phyloP scores from a whole-genome alignment of 2,797 vertebrate species.

The Rhinella marina region DNA sequence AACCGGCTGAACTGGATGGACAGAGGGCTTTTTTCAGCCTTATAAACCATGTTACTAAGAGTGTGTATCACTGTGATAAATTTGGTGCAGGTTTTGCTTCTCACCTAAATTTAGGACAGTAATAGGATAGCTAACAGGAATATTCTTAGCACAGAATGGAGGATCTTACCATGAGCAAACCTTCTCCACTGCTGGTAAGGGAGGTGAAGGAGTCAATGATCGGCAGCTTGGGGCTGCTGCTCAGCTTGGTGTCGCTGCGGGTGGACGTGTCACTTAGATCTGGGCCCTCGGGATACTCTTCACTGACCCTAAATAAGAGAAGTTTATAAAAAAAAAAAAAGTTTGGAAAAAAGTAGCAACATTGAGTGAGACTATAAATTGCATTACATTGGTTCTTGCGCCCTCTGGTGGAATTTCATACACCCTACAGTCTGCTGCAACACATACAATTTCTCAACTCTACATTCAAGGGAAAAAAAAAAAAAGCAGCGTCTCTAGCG shows the following conservation, averaged over 20 bases:
- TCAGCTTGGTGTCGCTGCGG: conserved; percentile 70
- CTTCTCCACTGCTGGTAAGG: conserved; percentile 77
- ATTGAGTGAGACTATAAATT: not conserved
- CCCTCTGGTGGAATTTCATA: not conserved
- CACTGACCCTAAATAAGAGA: conserved; percentile 74
- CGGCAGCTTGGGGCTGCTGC: conserved; percentile 69
- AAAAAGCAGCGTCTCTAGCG: no score
- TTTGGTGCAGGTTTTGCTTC: no score
- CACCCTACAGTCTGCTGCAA: not conserved
- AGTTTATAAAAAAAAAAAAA: not conserved
- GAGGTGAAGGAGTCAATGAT: conserved; percentile 73
- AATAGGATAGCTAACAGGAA: not conserved
- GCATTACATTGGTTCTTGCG: not conserved
- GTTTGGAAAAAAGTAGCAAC: not conserved
- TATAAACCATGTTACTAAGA: no score
- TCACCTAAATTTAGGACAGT: no score
- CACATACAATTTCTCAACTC: not conserved
- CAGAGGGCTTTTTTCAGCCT: no score
- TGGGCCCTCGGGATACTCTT: conserved; percentile 83
- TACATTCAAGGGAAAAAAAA: no score
- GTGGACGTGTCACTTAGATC: conserved; percentile 78
- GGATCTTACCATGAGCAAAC: conserved; percentile 51
- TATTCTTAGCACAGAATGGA: not conserved
- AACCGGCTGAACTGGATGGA: no score
- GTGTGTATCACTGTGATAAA: no score